These are phyloP conservation scores for Antennarius maculatus DNA, from an alignment of 2,797 vertebrate genomes.

Conservation along the genomic window DNA sequence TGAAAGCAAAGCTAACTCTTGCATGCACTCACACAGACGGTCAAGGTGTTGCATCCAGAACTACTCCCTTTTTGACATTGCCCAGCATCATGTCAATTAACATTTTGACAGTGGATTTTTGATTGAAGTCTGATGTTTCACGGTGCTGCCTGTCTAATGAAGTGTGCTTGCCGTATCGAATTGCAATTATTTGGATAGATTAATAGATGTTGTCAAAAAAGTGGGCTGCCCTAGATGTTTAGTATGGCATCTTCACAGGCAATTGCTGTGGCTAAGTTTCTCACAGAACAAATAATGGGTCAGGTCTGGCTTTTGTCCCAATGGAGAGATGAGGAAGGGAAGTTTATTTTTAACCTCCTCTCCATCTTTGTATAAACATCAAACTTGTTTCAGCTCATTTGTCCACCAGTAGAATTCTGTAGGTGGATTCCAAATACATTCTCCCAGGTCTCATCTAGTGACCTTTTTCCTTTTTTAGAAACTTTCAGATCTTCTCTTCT, in stretches of 20 bases:
- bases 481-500: neutral
- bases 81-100: too few relatives aligned
- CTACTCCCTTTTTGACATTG: too few relatives aligned
- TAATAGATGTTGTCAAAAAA: conserved; percentile 52
- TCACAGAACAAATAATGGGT: conserved; percentile 50
- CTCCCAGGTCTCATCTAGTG: too few relatives aligned
- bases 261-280: conserved; percentile 55
- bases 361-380: conserved; percentile 18
- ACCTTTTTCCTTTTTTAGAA: neutral
- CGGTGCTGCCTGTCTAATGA: conserved; percentile 10
- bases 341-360: conserved; percentile 34
- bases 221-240: conserved; percentile 46
- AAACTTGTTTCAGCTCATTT: neutral
- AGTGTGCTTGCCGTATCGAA: conserved; percentile 23
- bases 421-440: conserved; percentile 7
- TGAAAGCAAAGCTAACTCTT: too few relatives aligned
- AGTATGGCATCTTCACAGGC: conserved; percentile 48
- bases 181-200: conserved; percentile 32
- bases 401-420: conserved; percentile 3
- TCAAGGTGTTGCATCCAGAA: too few relatives aligned
- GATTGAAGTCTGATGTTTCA: too few relatives aligned
- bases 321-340: conserved; percentile 9
- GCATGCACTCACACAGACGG: too few relatives aligned
- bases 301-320: conserved; percentile 50
- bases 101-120: neutral